Evolutionary conservation across 2,113 vertebrate genomes (phyloP), one percentile per base, ranked within the genome.

Genomic region (Gasterosteus nipponicus): DNA sequence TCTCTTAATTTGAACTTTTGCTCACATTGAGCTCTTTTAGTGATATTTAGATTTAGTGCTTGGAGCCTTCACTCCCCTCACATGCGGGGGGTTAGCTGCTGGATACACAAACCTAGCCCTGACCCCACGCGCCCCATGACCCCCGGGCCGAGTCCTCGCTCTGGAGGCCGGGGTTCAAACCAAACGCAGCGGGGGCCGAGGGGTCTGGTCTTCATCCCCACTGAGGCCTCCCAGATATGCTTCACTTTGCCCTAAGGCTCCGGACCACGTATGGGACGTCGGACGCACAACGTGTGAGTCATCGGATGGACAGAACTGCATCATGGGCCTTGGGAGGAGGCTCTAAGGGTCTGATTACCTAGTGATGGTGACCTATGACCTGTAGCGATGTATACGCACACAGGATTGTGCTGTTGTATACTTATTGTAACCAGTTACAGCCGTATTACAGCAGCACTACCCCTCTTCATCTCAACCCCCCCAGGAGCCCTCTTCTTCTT

Each of bases 151-250:
- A 54, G 57, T 41, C 67, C 41, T 16, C 15, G 44, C 15, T 6
- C 69, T 19, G 76, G 2, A 2, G 56, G 70, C 11, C 10, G 16
- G 38, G 11, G 78, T 67, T 68, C 78, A 80, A 81, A 79, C 31
- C 56, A 85, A 85, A 83, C 85, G 83, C 39, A 1, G 2, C 3
- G 12, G 53, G 63, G 66, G 39, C 15, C 18, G 2, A 15, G 3
- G 16, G 6, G 71, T 79, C 84, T 88, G 89, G 47, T 85, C 73
- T 75, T 42, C 51, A 63, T 88, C 84, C 61, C 60, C 62, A 72
- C 8, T 49, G 47, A 1, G 75, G 67, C 65, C 61, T 77, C 65
- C 26, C 6, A 78, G 60, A 64, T 49, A 78, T 71, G 59, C 47
- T 38, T 67, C 39, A 38, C 35, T 38, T 63, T 0, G 4, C 18